These are phyloP conservation scores for Drosophila bipectinata DNA, from an alignment of 1,140 invertebrate species.

Conservation along the genomic window DNA sequence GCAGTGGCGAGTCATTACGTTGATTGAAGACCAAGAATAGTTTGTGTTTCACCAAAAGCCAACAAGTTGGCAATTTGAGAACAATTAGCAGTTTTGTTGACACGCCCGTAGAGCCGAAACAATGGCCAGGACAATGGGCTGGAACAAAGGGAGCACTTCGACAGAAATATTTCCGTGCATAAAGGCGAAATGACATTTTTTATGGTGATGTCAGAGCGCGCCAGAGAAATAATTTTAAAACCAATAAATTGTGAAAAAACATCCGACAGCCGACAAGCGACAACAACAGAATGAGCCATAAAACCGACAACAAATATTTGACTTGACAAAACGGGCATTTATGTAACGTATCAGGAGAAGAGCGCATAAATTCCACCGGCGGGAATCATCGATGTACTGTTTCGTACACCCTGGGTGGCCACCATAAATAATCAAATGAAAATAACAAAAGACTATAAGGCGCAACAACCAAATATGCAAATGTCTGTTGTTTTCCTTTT, in stretches of 20 bases:
- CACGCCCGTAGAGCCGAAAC: neutral
- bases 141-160: conserved; percentile 22
- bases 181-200: conserved; percentile 41
- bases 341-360: conserved; percentile 31
- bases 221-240: conserved; percentile 61
- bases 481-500: conserved; percentile 14
- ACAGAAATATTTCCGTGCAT: conserved; percentile 26
- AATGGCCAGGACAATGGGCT: conserved; percentile 25
- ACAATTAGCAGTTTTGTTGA: conserved; percentile 26
- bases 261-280: conserved; percentile 23
- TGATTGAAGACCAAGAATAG: conserved; percentile 27
- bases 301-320: conserved; percentile 52
- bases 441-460: conserved; percentile 59
- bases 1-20: conserved; percentile 9
- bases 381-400: conserved; percentile 48
- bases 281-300: conserved; percentile 51
- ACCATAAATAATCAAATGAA: conserved; percentile 79
- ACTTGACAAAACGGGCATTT: conserved; percentile 63
- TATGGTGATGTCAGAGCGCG: conserved; percentile 62
- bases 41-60: conserved; percentile 3
- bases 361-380: conserved; percentile 67
- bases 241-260: conserved; percentile 57
- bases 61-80: conserved; percentile 27
- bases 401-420: conserved; percentile 24
- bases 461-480: conserved; percentile 47